Percentiles rank a stretch among this genome's conserved stretches.
phyloP scores from a whole-genome alignment of 2,888 invertebrate genomes.

The Parnassius orleans region DNA sequence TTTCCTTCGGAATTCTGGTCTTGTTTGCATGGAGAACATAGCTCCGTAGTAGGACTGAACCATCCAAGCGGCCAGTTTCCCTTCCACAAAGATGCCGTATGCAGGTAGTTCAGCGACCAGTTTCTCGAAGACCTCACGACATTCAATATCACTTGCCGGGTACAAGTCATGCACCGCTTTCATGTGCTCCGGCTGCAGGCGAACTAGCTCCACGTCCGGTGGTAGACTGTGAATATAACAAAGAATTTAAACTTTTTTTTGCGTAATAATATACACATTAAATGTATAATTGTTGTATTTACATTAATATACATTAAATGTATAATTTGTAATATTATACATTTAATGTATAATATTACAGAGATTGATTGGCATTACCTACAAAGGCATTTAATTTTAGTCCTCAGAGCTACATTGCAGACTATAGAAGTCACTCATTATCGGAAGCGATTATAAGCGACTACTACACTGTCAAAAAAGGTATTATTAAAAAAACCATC shows the following conservation, averaged over 20 bases:
- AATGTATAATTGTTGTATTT: no score
- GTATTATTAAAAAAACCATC: no score
- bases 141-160: slow-evolving; percentile 94
- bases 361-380: no score
- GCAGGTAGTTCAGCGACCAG: slow-evolving; percentile 89
- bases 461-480: no score
- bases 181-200: slow-evolving; percentile 88
- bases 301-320: no score
- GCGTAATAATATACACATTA: no score
- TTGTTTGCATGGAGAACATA: slow-evolving; percentile 95
- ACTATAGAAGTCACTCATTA: no score
- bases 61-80: slow-evolving; percentile 93
- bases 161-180: slow-evolving; percentile 91
- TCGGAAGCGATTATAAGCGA: no score
- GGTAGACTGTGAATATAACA: slow-evolving; percentile 64
- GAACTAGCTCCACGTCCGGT: slow-evolving; percentile 88
- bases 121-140: slow-evolving; percentile 90
- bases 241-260: background rate
- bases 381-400: no score
- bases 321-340: no score
- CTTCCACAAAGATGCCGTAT: slow-evolving; percentile 88
- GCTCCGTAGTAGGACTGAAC: slow-evolving; percentile 95
- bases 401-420: no score
- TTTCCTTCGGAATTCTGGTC: slow-evolving; percentile 86
- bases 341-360: no score